A percentile compares a stretch with the other conserved stretches of the same genome.
These are phyloP conservation scores for Phaethornis superciliosus DNA, from an alignment of 2,113 vertebrate species.

Conservation along the genomic window DNA sequence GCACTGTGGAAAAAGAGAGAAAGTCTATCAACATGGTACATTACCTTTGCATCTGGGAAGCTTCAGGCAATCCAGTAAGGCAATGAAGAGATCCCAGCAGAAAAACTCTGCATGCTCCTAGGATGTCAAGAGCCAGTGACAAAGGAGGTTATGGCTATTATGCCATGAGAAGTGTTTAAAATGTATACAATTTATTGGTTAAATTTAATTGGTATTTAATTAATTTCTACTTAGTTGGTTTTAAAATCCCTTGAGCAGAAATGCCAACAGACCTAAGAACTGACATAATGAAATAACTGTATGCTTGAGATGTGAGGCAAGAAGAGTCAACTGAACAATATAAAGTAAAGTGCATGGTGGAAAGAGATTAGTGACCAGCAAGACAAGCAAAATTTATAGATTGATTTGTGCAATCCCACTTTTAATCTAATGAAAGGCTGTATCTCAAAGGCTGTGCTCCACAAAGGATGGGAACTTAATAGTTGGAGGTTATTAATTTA, in stretches of 20 bases:
- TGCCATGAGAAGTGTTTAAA: not conserved
- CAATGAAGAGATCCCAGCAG: not conserved
- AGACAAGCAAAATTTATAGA: not conserved
- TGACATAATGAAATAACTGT: not conserved
- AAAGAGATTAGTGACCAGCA: not conserved
- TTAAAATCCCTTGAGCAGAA: not conserved
- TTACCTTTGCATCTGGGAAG: not conserved
- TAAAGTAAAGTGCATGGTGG: not conserved
- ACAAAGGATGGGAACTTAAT: not conserved
- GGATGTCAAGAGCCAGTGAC: not conserved
- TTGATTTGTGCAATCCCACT: not conserved
- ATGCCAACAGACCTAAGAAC: not conserved
- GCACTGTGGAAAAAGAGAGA: not conserved
- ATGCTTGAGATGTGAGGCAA: not conserved
- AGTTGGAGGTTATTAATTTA: not conserved
- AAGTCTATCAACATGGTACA: not conserved
- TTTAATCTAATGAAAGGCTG: not conserved
- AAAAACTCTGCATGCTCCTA: not conserved
- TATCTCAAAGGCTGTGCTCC: not conserved
- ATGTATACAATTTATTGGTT: not conserved
- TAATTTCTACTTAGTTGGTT: not conserved
- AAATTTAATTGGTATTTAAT: not conserved
- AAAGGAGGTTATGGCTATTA: not conserved
- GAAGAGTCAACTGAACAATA: not conserved
- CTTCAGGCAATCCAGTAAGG: not conserved